Evolutionary conservation across 2,888 invertebrate species (phyloP), one percentile per base, ranked within the genome.

Genomic region (Molanna angustata): DNA sequence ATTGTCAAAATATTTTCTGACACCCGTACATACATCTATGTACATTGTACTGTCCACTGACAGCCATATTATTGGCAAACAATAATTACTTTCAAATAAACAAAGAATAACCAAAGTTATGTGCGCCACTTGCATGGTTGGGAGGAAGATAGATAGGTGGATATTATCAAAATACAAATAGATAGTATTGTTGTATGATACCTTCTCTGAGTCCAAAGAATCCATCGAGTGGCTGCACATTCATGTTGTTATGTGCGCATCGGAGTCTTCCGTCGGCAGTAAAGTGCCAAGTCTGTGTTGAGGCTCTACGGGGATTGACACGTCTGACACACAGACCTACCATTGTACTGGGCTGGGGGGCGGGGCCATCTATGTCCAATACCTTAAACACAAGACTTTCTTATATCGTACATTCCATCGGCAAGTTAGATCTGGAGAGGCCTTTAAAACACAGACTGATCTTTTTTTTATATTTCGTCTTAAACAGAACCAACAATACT

Each of bases 241-340:
- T 94, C 81, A 95, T 86, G 72, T 90, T 90, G 62, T 84, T 83
- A 70, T 93, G 90, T 35, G 83, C 86, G 68, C 94, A 95, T 69
- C 90, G 88, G 62, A 98, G 78, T 64, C 92, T 81, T 9, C 91
- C 91, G 60, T 90, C 86, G 60, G 84, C 80, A 19, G 89, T 87
- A 65, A 94, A 92, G 47, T 84, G 80, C 98, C 98, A 98, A 2
- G 89, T 90, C 75, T 98, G 98, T 43, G 95, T 97, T 14, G 88
- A 85, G 52, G 83, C 81, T 59, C 98, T 80, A 40, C 93, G 83
- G 22, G 84, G 81, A 71, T 96, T 94, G 1, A 90, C 85, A 60
- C 91, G 85, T 44, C 91, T 81, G 62, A 98, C 78, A 63, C 88
- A 85, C 37, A 98, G 78, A 44, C 85, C 82, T 1, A 87, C 84